Percentiles rank a stretch among this genome's conserved stretches.
Evolutionary conservation across 1,140 invertebrate species (phyloP).

Genomic region (Thaumatotibia leucotreta): DNA sequence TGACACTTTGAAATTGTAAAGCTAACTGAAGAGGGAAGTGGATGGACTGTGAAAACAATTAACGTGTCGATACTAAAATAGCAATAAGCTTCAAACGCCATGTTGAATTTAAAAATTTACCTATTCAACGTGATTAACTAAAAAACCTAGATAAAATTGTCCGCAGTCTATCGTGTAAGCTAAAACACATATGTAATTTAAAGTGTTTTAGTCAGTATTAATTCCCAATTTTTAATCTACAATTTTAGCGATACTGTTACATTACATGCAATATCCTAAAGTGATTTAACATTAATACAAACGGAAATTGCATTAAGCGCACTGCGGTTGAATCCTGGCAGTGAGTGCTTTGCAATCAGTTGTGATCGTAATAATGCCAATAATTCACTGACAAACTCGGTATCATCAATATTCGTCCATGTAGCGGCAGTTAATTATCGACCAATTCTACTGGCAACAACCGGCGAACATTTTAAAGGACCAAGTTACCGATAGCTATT

Average conservation of each 20-base stretch:
- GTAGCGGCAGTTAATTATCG: slow-evolving; percentile 5
- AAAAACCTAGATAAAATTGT: neutral
- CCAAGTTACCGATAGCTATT: slow-evolving; percentile 50
- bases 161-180: neutral
- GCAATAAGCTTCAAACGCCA: slow-evolving; percentile 62
- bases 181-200: neutral
- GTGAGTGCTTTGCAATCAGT: slow-evolving; percentile 6
- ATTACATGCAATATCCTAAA: neutral
- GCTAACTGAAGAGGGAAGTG: slow-evolving; percentile 70
- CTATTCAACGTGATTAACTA: slow-evolving; percentile 35
- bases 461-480: slow-evolving; percentile 50
- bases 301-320: slow-evolving; percentile 8
- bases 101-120: slow-evolving; percentile 57
- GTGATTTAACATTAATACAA: slow-evolving; percentile 1
- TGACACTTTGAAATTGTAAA: slow-evolving; percentile 75
- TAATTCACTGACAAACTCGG: slow-evolving; percentile 1
- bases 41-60: slow-evolving; percentile 69
- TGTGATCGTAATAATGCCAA: slow-evolving; percentile 8
- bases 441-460: slow-evolving; percentile 22
- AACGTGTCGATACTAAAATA: slow-evolving; percentile 63
- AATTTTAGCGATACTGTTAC: neutral
- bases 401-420: slow-evolving; percentile 10
- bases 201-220: neutral
- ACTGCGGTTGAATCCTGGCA: neutral
- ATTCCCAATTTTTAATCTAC: neutral